phyloP scores from a whole-genome alignment of 2,888 invertebrate genomes.

The Acleris sparsana region DNA sequence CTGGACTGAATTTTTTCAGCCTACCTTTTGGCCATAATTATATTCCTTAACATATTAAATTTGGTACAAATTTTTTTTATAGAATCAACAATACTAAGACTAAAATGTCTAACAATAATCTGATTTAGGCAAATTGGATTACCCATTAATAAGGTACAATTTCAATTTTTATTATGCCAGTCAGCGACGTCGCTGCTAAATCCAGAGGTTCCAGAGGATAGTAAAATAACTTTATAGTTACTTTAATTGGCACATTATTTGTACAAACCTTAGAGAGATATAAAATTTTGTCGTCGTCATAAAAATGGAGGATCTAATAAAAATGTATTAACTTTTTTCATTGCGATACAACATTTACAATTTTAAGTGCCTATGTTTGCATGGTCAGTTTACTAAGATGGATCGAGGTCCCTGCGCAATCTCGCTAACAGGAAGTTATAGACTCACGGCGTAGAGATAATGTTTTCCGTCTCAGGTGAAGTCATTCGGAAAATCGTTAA shows the following conservation, averaged over 20 bases:
- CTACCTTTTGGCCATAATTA: too few species aligned
- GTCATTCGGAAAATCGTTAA: slow-evolving; percentile 31
- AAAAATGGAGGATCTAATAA: too few species aligned
- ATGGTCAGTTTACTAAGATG: slow-evolving; percentile 12
- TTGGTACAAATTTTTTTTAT: too few species aligned
- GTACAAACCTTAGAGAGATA: background rate
- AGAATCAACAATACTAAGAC: too few species aligned
- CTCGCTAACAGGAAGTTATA: slow-evolving; percentile 27
- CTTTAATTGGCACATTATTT: background rate
- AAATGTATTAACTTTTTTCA: background rate
- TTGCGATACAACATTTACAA: background rate
- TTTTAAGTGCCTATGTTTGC: background rate
- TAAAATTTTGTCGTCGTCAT: too few species aligned
- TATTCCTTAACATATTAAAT: too few species aligned
- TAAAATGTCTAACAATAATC: slow-evolving; percentile 4
- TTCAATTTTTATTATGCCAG: background rate
- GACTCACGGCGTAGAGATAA: slow-evolving; percentile 12
- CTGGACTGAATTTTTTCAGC: too few species aligned
- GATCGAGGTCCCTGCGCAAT: slow-evolving; percentile 19
- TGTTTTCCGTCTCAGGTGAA: slow-evolving; percentile 30
- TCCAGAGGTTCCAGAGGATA: too few species aligned
- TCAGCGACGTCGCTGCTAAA: slow-evolving; percentile 4
- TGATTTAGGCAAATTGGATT: slow-evolving; percentile 18
- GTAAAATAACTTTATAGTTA: slow-evolving; percentile 14
- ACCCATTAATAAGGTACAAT: slow-evolving; percentile 10